Conservation (phyloP, 2,113 vertebrate species). For the Lontra canadensis region DNA sequence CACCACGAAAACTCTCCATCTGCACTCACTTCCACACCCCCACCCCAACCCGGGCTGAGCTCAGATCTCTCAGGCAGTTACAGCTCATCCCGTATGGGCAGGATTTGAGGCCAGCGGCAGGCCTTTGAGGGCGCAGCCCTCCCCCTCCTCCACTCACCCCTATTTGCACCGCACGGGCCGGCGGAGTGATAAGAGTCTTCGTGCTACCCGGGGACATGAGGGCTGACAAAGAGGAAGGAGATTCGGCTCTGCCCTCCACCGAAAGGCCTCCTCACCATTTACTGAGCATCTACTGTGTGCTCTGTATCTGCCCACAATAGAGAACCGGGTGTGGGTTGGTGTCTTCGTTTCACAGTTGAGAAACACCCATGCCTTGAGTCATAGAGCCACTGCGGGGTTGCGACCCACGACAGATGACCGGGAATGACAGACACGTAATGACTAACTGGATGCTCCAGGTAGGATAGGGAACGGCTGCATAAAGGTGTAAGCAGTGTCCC, state of each 20-base stretch:
- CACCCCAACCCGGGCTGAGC: not conserved
- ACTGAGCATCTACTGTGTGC: not conserved
- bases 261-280: not conserved
- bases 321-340: not conserved
- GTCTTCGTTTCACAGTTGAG: not conserved
- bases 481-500: not conserved
- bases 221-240: not conserved
- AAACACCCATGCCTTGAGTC: not conserved
- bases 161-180: not conserved
- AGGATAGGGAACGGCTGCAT: not conserved
- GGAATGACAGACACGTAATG: not conserved
- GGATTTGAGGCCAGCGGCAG: constrained; percentile 56
- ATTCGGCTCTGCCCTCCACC: not conserved
- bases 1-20: constrained; percentile 23
- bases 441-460: not conserved
- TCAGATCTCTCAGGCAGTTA: constrained; percentile 1
- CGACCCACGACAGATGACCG: not conserved
- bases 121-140: not conserved
- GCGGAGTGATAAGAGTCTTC: not conserved
- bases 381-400: not conserved
- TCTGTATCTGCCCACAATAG: not conserved
- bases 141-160: not conserved
- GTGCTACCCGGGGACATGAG: not conserved
- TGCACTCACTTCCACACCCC: not conserved
- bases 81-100: constrained; percentile 25